Percentiles rank a stretch among this genome's conserved stretches.
phyloP scores from a whole-genome alignment of 2,113 vertebrate genomes.

The Salvelinus fontinalis region DNA sequence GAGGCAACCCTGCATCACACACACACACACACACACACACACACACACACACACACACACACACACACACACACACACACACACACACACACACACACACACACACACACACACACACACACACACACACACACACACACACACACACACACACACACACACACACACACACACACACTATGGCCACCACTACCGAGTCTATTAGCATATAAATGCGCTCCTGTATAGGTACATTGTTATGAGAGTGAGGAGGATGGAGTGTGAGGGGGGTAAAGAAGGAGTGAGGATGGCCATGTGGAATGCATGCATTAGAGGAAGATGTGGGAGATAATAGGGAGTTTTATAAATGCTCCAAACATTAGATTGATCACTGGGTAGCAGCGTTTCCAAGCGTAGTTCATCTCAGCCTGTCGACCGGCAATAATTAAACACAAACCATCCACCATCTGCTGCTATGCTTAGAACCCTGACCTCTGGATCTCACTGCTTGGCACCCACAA shows the following conservation, averaged over 20 bases:
- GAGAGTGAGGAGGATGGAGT: neutral
- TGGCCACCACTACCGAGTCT: slow-evolving; percentile 1
- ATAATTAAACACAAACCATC: slow-evolving; percentile 52
- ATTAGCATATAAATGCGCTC: slow-evolving; percentile 57
- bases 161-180: too few relatives aligned
- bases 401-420: slow-evolving; percentile 14
- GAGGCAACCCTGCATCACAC: neutral
- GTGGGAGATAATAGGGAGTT: slow-evolving; percentile 37
- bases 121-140: too few relatives aligned
- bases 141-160: too few relatives aligned
- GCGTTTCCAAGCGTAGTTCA: too few relatives aligned
- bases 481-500: slow-evolving; percentile 13
- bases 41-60: neutral
- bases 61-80: too few relatives aligned
- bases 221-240: slow-evolving; percentile 20
- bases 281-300: slow-evolving; percentile 8
- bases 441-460: slow-evolving; percentile 55
- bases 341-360: slow-evolving; percentile 27
- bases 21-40: neutral
- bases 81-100: too few relatives aligned
- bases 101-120: too few relatives aligned
- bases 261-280: neutral
- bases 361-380: slow-evolving; percentile 25
- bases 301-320: slow-evolving; percentile 31
- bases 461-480: slow-evolving; percentile 39